Percentiles rank a stretch among this genome's conserved stretches.
These are phyloP conservation scores for Enchytraeus crypticus DNA, from an alignment of 2,888 invertebrate genomes.

Conservation along the genomic window DNA sequence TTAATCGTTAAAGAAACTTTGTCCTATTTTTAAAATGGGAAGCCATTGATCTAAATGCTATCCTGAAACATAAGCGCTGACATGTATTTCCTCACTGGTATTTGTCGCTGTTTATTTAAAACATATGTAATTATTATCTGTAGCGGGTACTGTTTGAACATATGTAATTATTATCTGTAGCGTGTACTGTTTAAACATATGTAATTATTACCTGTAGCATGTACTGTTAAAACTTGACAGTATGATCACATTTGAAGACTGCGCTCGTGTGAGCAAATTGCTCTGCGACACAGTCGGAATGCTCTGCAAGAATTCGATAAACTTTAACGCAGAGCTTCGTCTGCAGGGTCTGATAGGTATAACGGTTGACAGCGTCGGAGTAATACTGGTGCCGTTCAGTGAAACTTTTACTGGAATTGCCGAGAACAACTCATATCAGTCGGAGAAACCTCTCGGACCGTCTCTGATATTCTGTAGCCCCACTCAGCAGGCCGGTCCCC, in stretches of 20 bases:
- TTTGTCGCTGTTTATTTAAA: too few relatives aligned
- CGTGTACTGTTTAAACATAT: too few relatives aligned
- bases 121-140: too few relatives aligned
- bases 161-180: too few relatives aligned
- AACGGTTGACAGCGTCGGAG: not conserved
- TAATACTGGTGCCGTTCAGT: not conserved
- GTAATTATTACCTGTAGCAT: too few relatives aligned
- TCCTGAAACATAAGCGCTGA: too few relatives aligned
- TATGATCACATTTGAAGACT: not conserved
- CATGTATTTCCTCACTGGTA: too few relatives aligned
- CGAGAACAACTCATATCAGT: not conserved
- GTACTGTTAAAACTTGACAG: too few relatives aligned
- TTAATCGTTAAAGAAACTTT: too few relatives aligned
- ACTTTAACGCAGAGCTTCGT: not conserved
- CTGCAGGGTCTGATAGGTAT: not conserved
- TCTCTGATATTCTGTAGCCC: not conserved
- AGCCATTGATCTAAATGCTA: too few relatives aligned
- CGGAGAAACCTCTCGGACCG: not conserved
- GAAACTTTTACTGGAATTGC: not conserved
- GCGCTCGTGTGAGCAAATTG: not conserved
- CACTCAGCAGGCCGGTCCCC: not conserved
- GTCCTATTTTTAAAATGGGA: too few relatives aligned
- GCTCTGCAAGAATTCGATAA: not conserved
- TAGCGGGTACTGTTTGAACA: too few relatives aligned
- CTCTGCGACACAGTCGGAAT: not conserved